phyloP scores from a whole-genome alignment of 1,140 invertebrate genomes.

The Cherax quadricarinatus region DNA sequence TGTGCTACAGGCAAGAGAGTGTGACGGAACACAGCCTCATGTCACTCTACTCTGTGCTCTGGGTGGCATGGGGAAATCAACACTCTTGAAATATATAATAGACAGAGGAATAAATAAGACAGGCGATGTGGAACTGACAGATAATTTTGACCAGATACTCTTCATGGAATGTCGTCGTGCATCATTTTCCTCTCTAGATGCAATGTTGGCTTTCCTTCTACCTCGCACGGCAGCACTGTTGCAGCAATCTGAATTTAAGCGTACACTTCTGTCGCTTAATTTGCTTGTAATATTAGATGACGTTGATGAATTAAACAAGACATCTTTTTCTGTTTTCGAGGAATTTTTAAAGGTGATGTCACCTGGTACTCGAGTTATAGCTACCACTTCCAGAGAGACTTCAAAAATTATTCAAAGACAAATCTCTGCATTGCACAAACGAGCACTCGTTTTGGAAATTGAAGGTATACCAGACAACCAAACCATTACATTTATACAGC shows the following conservation, averaged over 20 bases:
- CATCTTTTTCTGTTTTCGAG: constrained; percentile 19
- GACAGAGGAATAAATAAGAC: not conserved
- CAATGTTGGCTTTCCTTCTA: constrained; percentile 21
- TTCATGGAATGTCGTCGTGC: constrained; percentile 42
- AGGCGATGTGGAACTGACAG: not conserved
- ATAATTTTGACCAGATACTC: constrained; percentile 39
- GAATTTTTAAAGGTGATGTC: constrained; percentile 50
- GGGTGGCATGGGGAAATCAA: constrained; percentile 56
- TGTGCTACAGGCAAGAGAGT: constrained; percentile 23
- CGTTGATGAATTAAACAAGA: constrained; percentile 31
- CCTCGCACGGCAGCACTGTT: constrained; percentile 44
- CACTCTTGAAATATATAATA: constrained; percentile 39
- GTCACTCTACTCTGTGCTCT: constrained; percentile 40
- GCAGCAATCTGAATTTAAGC: constrained; percentile 32
- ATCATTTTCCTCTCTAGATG: constrained; percentile 30
- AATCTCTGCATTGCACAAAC: constrained; percentile 18
- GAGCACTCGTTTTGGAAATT: constrained; percentile 31
- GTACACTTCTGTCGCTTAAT: constrained; percentile 35
- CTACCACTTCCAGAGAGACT: constrained; percentile 41
- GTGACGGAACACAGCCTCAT: constrained; percentile 47
- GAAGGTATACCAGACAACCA: constrained; percentile 58
- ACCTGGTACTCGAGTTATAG: constrained; percentile 32
- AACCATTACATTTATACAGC: constrained; percentile 19
- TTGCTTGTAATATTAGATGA: constrained; percentile 52
- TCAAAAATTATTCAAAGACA: constrained; percentile 15